A percentile compares a stretch with the other conserved stretches of the same genome.
These are phyloP conservation scores for Antedon mediterranea DNA, from an alignment of 53 echinoderm and acorn worm species.

Conservation along the genomic window DNA sequence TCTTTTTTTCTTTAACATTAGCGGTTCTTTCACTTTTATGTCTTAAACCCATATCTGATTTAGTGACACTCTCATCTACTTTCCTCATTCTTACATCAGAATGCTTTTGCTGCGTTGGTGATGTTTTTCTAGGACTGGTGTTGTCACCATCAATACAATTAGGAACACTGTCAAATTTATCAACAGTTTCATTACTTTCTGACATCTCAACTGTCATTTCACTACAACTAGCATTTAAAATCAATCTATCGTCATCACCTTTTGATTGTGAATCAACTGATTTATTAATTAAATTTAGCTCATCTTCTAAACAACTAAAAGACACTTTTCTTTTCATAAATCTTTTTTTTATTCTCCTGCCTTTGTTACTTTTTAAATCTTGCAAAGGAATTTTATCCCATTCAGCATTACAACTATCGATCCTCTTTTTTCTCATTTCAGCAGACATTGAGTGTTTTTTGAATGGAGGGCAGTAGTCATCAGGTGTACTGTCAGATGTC, in stretches of 20 bases:
- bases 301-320: neutral
- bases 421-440: neutral
- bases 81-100: no score
- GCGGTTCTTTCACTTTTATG: no score
- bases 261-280: neutral
- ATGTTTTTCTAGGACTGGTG: neutral
- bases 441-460: neutral
- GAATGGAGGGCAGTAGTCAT: neutral
- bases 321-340: neutral
- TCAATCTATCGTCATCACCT: neutral
- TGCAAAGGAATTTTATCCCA: neutral
- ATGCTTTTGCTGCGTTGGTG: no score
- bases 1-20: neutral
- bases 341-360: neutral
- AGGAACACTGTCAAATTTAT: neutral
- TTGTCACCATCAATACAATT: neutral
- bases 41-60: no score
- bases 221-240: neutral
- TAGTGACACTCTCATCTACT: no score
- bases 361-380: neutral
- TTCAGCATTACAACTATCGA: neutral
- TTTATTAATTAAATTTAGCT: neutral
- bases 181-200: neutral
- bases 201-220: neutral
- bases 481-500: no score